phyloP scores from a whole-genome alignment of 2,888 invertebrate species.

The Antitype chi region DNA sequence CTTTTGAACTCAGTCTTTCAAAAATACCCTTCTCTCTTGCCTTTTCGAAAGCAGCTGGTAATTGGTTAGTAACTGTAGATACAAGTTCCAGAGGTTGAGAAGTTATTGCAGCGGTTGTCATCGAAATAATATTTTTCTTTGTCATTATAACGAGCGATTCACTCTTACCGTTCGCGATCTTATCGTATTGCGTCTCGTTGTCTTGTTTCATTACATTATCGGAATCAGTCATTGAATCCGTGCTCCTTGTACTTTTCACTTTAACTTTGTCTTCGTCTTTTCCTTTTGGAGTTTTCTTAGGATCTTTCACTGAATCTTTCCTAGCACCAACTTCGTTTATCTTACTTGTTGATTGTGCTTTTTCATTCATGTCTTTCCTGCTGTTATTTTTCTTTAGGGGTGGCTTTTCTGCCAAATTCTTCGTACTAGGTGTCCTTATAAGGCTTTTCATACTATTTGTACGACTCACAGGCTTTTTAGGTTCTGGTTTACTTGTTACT shows the following conservation, averaged over 20 bases:
- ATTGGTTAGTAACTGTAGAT: slow-evolving; percentile 89
- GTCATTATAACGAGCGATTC: slow-evolving; percentile 85
- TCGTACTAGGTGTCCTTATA: slow-evolving; percentile 83
- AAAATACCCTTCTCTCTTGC: slow-evolving; percentile 88
- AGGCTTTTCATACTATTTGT: slow-evolving; percentile 87
- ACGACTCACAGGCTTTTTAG: slow-evolving; percentile 83
- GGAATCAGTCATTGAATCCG: slow-evolving; percentile 71
- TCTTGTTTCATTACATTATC: slow-evolving; percentile 84
- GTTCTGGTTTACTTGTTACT: slow-evolving; percentile 77
- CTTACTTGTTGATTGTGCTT: slow-evolving; percentile 79
- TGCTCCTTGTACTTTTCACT: slow-evolving; percentile 68
- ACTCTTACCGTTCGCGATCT: slow-evolving; percentile 82
- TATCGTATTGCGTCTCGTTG: slow-evolving; percentile 88
- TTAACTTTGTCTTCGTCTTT: slow-evolving; percentile 66
- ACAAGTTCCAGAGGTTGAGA: slow-evolving; percentile 90
- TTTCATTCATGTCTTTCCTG: slow-evolving; percentile 80
- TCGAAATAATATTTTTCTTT: slow-evolving; percentile 89
- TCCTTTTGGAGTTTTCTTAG: slow-evolving; percentile 64
- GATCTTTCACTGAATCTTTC: slow-evolving; percentile 71
- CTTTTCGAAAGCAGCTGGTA: slow-evolving; percentile 87
- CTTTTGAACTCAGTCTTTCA: slow-evolving; percentile 86
- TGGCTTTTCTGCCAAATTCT: slow-evolving; percentile 83
- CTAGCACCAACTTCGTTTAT: slow-evolving; percentile 78
- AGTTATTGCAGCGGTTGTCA: slow-evolving; percentile 91
- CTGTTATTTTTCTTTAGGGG: slow-evolving; percentile 81